phyloP scores from a whole-genome alignment of 2,888 invertebrate species.

The Eucera pruinosa region DNA sequence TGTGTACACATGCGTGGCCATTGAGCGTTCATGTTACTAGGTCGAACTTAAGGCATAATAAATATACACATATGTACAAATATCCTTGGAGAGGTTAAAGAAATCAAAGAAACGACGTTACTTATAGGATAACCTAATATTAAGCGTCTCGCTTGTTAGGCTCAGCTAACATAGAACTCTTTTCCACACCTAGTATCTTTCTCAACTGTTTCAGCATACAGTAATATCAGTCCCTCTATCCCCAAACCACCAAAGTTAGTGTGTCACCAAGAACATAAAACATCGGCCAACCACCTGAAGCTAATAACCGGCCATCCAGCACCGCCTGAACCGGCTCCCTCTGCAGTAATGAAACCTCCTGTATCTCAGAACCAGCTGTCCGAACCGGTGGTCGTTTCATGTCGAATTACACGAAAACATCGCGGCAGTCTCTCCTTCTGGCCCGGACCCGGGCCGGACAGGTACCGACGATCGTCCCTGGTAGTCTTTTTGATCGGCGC shows the following conservation, averaged over 20 bases:
- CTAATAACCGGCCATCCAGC: background rate
- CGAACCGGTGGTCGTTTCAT: slow-evolving; percentile 39
- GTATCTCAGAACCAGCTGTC: slow-evolving; percentile 17
- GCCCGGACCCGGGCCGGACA: background rate
- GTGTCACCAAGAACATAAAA: background rate
- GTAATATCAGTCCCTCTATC: too few relatives aligned
- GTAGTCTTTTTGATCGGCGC: slow-evolving; percentile 47
- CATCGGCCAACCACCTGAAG: background rate
- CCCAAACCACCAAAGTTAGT: background rate
- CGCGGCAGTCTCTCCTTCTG: slow-evolving; percentile 7
- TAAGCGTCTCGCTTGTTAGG: too few relatives aligned
- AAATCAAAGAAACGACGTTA: too few relatives aligned
- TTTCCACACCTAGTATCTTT: too few relatives aligned
- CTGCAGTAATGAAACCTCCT: background rate
- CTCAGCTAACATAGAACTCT: too few relatives aligned
- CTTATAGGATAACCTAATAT: too few relatives aligned
- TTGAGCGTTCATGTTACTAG: too few relatives aligned
- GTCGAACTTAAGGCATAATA: too few relatives aligned
- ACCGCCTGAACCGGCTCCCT: background rate
- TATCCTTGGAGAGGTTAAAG: too few relatives aligned
- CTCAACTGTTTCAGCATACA: too few relatives aligned
- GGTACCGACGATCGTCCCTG: slow-evolving; percentile 13
- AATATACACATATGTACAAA: too few relatives aligned
- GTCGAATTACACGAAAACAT: slow-evolving; percentile 50
- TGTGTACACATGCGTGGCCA: too few relatives aligned